phyloP scores from a whole-genome alignment of 2,113 vertebrate species.

The Campylomormyrus tamandua region DNA sequence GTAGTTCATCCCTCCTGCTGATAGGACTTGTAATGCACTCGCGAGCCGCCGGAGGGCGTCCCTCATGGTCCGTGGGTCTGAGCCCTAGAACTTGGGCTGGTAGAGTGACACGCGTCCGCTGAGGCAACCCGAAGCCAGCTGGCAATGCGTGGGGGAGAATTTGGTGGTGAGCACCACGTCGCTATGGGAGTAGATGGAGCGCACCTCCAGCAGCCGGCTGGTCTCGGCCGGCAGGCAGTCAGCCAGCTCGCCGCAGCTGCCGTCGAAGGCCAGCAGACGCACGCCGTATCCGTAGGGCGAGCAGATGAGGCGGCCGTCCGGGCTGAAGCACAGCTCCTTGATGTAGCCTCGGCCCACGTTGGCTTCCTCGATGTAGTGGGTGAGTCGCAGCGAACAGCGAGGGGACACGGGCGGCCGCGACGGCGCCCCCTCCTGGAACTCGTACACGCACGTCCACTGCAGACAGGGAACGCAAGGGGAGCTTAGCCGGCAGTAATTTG shows the following conservation, averaged over 20 bases:
- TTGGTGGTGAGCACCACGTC: slow-evolving; percentile 98
- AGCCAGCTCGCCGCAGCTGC: slow-evolving; percentile 83
- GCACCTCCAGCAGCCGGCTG: slow-evolving; percentile 79
- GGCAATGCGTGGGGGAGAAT: slow-evolving; percentile 98
- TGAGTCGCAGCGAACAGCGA: slow-evolving; percentile 69
- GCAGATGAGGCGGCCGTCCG: slow-evolving; percentile 92
- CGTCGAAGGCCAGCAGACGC: slow-evolving; percentile 87
- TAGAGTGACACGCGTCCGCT: slow-evolving; percentile 93
- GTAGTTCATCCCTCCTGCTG: neutral
- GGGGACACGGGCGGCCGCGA: slow-evolving; percentile 75
- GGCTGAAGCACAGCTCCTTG: slow-evolving; percentile 97
- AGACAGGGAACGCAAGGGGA: neutral
- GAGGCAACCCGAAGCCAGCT: slow-evolving; percentile 98
- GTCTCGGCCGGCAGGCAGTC: slow-evolving; percentile 89
- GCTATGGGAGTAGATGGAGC: slow-evolving; percentile 92
- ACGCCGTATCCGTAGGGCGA: slow-evolving; percentile 94
- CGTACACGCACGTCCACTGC: slow-evolving; percentile 98
- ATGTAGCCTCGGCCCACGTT: slow-evolving; percentile 97
- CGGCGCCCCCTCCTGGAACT: slow-evolving; percentile 82
- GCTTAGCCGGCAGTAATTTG: neutral
- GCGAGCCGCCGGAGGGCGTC: too few relatives aligned
- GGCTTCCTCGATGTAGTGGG: slow-evolving; percentile 97
- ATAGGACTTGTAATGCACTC: neutral
- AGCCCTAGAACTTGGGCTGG: slow-evolving; percentile 95
- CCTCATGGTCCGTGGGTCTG: neutral